A percentile compares a stretch with the other conserved stretches of the same genome.
phyloP scores from a whole-genome alignment of 2,797 vertebrate species.

The Eremophila alpestris region DNA sequence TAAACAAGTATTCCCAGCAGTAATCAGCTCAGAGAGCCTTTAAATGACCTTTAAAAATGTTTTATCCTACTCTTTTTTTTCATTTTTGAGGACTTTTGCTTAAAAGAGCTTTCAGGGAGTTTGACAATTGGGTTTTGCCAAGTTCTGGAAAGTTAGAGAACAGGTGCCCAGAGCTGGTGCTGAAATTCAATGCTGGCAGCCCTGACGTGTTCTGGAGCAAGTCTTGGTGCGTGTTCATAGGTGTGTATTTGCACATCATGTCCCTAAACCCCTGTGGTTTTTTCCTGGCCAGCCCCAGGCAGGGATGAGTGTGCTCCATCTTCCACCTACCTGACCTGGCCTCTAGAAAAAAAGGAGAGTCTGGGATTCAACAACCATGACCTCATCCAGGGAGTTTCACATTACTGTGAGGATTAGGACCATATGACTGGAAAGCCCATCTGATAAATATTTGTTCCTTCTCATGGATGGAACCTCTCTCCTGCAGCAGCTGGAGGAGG shows the following conservation, averaged over 20 bases:
- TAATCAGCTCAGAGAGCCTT: background rate
- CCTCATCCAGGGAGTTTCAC: slow-evolving; percentile 52
- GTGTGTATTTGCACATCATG: background rate
- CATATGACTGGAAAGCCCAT: slow-evolving; percentile 53
- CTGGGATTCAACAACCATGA: slow-evolving; percentile 33
- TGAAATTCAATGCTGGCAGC: background rate
- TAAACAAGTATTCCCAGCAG: background rate
- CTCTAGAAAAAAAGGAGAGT: background rate
- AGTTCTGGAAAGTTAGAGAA: background rate
- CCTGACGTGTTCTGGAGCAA: background rate
- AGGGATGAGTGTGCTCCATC: background rate
- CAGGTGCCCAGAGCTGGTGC: accelerated
- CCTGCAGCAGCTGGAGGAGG: background rate
- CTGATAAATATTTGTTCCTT: slow-evolving; percentile 48
- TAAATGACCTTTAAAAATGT: background rate
- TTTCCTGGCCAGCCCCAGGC: background rate
- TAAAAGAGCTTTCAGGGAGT: background rate
- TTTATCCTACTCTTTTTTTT: background rate
- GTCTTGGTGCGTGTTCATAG: accelerated
- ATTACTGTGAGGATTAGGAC: slow-evolving; percentile 32
- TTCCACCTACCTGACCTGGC: slow-evolving; percentile 15
- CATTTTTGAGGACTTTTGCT: background rate
- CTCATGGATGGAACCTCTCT: background rate
- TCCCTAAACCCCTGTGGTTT: background rate
- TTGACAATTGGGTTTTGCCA: background rate